Base-by-base conservation (phyloP, 2,888 invertebrate species). In the Tipula vernalis region DNA sequence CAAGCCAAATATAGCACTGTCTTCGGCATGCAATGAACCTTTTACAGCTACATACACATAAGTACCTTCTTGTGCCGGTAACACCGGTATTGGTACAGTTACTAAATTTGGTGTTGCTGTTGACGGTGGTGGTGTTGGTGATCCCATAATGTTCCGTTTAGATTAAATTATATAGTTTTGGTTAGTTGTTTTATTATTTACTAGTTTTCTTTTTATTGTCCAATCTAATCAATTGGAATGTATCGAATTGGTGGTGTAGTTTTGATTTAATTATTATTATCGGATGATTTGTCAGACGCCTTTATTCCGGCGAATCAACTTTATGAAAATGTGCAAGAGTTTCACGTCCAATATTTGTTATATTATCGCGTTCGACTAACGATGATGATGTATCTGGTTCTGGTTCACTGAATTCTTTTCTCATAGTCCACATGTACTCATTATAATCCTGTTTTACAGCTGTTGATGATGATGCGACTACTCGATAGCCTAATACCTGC, bases 391-490 rank as follows among this genome's bases (percentile, higher is more conserved):
- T 87, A 87, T 91, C 91, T 86, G 88, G 86, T 91, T 97, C 97
- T 87, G 96, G 96, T 89, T 96, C 96, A 83, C 94, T 93, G 91
- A 97, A 97, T 89, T 97, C 96, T 91, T 96, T 96, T 93, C 96
- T 95, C 96, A 97, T 96, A 92, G 97, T 97, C 97, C 97, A 97
- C 96, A 97, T 96, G 89, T 97, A 97, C 91, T 97, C 97, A 93
- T 96, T 96, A 90, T 96, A 96, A 90, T 96, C 96, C 91, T 96
- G 96, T 91, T 96, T 96, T 36, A 96, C 96, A 88, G 96, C 95
- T 86, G 96, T 96, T 87, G 96, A 96, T 88, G 96, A 96, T 15
- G 96, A 96, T 87, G 97, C 96, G 86, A 97, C 96, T 87, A 97
- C 96, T 92, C 96, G 96, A 92, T 97, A 97, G 86, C 97, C 97